Base-by-base conservation (phyloP, 1,140 invertebrate genomes). In the Zaprionus camerounensis region DNA sequence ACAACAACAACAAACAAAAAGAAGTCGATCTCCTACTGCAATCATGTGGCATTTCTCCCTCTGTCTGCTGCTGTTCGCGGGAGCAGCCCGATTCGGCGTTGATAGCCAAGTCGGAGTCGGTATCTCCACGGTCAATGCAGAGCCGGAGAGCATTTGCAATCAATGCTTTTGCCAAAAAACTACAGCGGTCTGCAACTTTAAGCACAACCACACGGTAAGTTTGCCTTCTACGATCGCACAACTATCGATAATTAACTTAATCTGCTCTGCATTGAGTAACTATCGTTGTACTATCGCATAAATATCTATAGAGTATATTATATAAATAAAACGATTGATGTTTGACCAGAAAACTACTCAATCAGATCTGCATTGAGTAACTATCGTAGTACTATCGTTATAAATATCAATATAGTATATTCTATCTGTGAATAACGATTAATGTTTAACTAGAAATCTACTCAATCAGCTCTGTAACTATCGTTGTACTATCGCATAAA, bases 131-230 rank as follows among this genome's bases (percentile, higher is more conserved):
- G 24, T 46, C 5, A 57, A 61, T 20, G 15, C 17, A 1, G 38
- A 72, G 15, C 7, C 64, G 31, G 46, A 59, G 24, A 65, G 46
- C 31, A 72, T 86, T 4, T 86, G 83, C 61, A 31, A 9, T 1
- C 73, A 70, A 9, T 86, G 83, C n/a, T 41, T 41, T 26, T 86
- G 83, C 26, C 20, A 41, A 9, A 11, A 51, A 5, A 7, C n/a
- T 0, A 64, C 26, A 17, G 62, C 72, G 0, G 13, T 31, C 7
- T 86, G 83, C 20, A 63, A 88, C 38, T 86, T 69, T 49, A 22
- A 62, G 17, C 58, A 72, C 5, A 83, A 80, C 31, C 53, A 57
- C 20, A 80, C 84, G 64, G 83, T 86, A 57, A 80, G 83, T 79
- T 22, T 5, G 12, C 12, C 9, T 13, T 24, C 20, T 26, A 11